A percentile compares a stretch with the other conserved stretches of the same genome.
Evolutionary conservation across 1,140 invertebrate genomes (phyloP).

Genomic region (Scaptomyza hsui): DNA sequence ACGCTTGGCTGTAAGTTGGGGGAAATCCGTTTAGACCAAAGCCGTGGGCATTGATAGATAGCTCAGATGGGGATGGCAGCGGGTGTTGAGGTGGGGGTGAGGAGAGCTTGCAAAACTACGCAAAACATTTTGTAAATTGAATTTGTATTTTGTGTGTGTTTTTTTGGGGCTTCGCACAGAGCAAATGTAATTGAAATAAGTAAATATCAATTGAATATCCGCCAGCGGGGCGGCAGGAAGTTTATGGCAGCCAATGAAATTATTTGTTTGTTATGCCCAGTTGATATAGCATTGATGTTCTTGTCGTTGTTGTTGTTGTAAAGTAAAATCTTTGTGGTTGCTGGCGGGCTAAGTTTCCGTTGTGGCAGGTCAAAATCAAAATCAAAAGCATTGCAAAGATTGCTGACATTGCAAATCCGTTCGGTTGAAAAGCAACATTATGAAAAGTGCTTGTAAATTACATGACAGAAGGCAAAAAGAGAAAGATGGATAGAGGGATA

Average conservation of each 20-base stretch:
- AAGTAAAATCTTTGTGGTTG: slow-evolving; percentile 19
- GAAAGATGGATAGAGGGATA: slow-evolving; percentile 34
- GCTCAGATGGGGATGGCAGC: neutral
- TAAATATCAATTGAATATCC: slow-evolving; percentile 79
- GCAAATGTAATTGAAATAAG: slow-evolving; percentile 78
- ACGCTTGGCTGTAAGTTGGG: neutral
- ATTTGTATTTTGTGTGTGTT: slow-evolving; percentile 54
- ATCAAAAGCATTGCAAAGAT: slow-evolving; percentile 28
- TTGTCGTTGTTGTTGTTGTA: slow-evolving; percentile 43
- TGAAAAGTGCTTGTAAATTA: slow-evolving; percentile 63
- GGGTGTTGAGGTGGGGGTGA: neutral
- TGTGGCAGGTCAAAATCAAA: slow-evolving; percentile 77
- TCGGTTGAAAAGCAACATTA: neutral
- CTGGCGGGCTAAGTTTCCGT: slow-evolving; percentile 46
- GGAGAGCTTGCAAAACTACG: slow-evolving; percentile 61
- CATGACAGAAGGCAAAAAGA: neutral
- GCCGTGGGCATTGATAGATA: slow-evolving; percentile 32
- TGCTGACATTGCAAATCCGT: slow-evolving; percentile 8
- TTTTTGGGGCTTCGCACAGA: slow-evolving; percentile 28
- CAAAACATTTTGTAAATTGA: slow-evolving; percentile 80
- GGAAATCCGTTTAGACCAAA: slow-evolving; percentile 7
- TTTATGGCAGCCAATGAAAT: slow-evolving; percentile 68
- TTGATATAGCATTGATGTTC: slow-evolving; percentile 6
- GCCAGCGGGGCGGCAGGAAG: slow-evolving; percentile 60
- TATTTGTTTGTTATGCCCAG: slow-evolving; percentile 42